Evolutionary conservation across 2,113 vertebrate genomes (phyloP), one percentile per base, ranked within the genome.

Genomic region (Manacus vitellinus): DNA sequence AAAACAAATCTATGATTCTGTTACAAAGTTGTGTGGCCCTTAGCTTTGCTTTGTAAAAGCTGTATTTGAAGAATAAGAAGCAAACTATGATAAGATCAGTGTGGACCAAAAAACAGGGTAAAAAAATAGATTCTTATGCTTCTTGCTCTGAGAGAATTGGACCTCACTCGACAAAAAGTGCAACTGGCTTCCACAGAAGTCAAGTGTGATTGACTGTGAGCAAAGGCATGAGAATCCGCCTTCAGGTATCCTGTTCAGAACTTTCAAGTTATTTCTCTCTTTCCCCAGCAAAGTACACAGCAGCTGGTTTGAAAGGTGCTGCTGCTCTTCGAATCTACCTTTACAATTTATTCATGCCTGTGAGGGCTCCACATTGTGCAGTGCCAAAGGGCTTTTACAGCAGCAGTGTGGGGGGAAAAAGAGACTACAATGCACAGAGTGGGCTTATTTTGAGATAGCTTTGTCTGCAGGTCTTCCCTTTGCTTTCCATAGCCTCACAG

Each of bases 371-470:
- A 0, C 21, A 0, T 17, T 3, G 65, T 65, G 33, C 63, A 15
- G 56, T 4, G 28, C 65, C 51, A 16, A 16, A 6, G 16, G 30
- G n/a, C 67, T 85, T 55, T 28, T 5, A 6, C 56, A 49, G 87
- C 49, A 56, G 58, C 43, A 12, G 66, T 0, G 12, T 8, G 11
- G 6, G 63, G 39, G 23, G 28, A 19, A 10, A 10, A 23, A 30
- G 20, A 30, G 51, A n/a, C 43, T 80, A 10, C 68, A 86, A 43
- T 49, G 88, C 59, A 21, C 47, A 56, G 63, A 70, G 63, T 30
- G 59, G 72, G 79, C 44, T 94, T 91, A 12, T 83, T 85, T 58
- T 76, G 74, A 90, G 83, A 94, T 21, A 96, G 63, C 65, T 96
- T 96, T 95, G 79, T 93, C 67, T 83, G 87, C 58, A 85, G 63